phyloP scores from a whole-genome alignment of 1,140 invertebrate species.

The Drosophila subpulchrella region DNA sequence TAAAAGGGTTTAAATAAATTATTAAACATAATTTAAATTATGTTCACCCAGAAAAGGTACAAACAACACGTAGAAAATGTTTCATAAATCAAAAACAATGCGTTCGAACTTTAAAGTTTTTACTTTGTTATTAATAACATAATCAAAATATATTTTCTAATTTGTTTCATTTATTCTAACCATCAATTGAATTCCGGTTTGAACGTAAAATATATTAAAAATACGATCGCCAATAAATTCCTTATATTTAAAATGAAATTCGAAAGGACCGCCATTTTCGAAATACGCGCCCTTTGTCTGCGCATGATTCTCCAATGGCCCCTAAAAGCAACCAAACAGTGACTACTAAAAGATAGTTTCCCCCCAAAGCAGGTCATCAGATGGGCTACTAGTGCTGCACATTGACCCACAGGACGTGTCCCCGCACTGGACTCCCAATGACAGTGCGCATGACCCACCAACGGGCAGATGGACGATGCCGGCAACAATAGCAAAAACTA shows the following conservation, averaged over 20 bases:
- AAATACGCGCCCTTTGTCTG: background rate
- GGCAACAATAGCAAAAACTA: constrained; percentile 65
- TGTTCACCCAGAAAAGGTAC: too few species aligned
- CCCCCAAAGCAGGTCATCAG: background rate
- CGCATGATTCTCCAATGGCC: constrained; percentile 12
- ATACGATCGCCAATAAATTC: too few species aligned
- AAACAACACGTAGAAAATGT: too few species aligned
- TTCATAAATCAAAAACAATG: too few species aligned
- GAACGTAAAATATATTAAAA: too few species aligned
- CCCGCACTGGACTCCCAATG: constrained; percentile 10
- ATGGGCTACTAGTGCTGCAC: constrained; percentile 7
- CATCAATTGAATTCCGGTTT: too few species aligned
- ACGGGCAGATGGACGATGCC: constrained; percentile 56
- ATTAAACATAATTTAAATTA: too few species aligned
- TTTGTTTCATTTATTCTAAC: too few species aligned
- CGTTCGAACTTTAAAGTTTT: too few species aligned
- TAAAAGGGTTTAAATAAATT: too few species aligned
- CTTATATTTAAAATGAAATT: background rate
- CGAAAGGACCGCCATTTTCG: background rate
- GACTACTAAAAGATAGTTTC: background rate
- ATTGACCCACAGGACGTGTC: background rate
- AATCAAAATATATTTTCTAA: too few species aligned
- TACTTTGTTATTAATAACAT: too few species aligned
- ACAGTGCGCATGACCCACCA: constrained; percentile 65
- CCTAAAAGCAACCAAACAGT: constrained; percentile 9